These are phyloP conservation scores for Neolamprologus cancellatus DNA, from an alignment of 2,113 vertebrate species.

Conservation along the genomic window DNA sequence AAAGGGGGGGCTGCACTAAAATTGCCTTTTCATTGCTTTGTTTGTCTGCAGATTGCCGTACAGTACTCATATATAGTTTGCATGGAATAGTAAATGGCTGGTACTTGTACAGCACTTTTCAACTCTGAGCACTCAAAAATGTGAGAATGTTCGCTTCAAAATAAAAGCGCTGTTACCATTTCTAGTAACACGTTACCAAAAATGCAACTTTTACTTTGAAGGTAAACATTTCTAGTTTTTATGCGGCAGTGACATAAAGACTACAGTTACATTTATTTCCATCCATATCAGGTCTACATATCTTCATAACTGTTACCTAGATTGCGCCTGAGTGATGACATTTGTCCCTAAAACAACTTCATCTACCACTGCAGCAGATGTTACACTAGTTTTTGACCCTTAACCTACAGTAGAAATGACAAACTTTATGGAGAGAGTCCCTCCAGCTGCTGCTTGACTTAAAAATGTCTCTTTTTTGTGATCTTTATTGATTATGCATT, in stretches of 20 bases:
- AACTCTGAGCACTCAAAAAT: neutral
- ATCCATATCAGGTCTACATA: neutral
- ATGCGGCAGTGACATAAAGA: neutral
- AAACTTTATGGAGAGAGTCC: neutral
- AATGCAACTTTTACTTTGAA: neutral
- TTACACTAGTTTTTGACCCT: neutral
- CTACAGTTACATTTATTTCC: neutral
- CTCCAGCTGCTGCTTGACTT: neutral
- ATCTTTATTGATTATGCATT: neutral
- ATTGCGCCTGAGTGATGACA: neutral
- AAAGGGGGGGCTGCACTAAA: neutral
- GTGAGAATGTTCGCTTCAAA: neutral
- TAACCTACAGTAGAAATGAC: neutral
- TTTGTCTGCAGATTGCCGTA: neutral
- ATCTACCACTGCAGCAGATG: neutral
- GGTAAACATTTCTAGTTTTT: neutral
- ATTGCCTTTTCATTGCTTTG: neutral
- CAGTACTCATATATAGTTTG: neutral
- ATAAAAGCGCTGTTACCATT: neutral
- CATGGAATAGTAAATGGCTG: neutral
- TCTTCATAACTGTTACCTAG: neutral
- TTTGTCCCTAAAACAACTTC: accelerated
- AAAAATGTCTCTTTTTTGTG: neutral
- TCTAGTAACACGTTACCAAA: neutral
- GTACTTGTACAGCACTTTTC: neutral